Evolutionary conservation across 1,140 invertebrate species (phyloP).

Genomic region (Uloborus diversus): DNA sequence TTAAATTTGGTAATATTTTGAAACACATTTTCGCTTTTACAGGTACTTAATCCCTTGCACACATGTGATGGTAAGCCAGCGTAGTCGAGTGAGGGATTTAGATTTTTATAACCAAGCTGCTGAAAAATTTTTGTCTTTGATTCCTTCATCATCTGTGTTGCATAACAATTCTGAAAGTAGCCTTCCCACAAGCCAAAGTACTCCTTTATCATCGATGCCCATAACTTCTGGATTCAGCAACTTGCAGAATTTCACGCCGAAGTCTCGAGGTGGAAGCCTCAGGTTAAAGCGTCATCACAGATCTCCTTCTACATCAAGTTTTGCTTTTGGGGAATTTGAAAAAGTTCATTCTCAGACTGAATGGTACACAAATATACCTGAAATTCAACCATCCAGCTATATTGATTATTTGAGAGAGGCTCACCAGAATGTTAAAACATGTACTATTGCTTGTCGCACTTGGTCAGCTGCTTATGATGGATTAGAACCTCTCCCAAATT

Average conservation of each 20-base stretch:
- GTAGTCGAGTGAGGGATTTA: conserved; percentile 79
- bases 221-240: neutral
- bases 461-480: conserved; percentile 84
- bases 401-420: conserved; percentile 78
- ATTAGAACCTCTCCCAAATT: conserved; percentile 67
- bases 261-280: conserved; percentile 42
- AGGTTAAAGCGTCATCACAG: conserved; percentile 42
- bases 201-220: neutral
- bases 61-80: conserved; percentile 87
- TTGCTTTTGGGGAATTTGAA: conserved; percentile 54
- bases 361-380: conserved; percentile 10
- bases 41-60: conserved; percentile 82
- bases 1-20: no score
- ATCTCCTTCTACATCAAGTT: conserved; percentile 49
- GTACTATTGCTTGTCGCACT: conserved; percentile 75
- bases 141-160: conserved; percentile 71
- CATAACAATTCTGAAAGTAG: conserved; percentile 23
- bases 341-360: conserved; percentile 1
- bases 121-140: conserved; percentile 82
- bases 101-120: conserved; percentile 78
- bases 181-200: conserved; percentile 59
- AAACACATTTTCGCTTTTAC: conserved; percentile 19
- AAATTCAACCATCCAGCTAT: conserved; percentile 60
- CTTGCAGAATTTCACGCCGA: neutral
- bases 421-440: conserved; percentile 76